Conservation (phyloP, 2,797 vertebrate genomes). For the Crax fasciolata region DNA sequence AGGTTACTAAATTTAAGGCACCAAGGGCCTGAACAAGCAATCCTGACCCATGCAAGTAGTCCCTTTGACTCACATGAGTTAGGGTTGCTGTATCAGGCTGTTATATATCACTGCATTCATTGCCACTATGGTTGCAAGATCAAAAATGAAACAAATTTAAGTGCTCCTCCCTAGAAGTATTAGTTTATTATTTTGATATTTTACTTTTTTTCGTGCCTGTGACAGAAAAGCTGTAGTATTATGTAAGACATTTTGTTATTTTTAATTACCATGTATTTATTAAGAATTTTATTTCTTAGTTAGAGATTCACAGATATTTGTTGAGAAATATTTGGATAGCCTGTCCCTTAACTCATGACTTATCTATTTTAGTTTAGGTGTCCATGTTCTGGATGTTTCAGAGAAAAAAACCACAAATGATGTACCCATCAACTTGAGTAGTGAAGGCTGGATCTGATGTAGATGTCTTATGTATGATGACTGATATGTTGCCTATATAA, state of each 20-base stretch:
- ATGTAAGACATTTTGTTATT: background rate
- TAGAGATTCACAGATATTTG: background rate
- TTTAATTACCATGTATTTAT: background rate
- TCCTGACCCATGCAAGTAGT: background rate
- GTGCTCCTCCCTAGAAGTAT: background rate
- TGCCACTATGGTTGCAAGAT: background rate
- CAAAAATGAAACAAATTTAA: slow-evolving; percentile 22
- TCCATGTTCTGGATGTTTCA: background rate
- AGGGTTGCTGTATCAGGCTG: background rate
- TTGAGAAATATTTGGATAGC: background rate
- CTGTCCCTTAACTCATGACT: background rate
- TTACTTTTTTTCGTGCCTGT: background rate
- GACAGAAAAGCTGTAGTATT: background rate
- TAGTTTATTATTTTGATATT: background rate
- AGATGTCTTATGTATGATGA: background rate
- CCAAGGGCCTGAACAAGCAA: background rate
- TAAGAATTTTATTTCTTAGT: background rate
- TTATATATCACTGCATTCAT: background rate
- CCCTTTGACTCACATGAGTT: background rate
- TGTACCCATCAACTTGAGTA: background rate
- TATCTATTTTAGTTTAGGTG: background rate
- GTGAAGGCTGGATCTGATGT: background rate
- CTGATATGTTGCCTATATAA: background rate
- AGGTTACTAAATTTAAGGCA: background rate
- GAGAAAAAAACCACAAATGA: background rate